Percentiles rank a stretch among this genome's conserved stretches.
Conservation (phyloP, 2,113 vertebrate species). For the Setophaga kirtlandii region DNA sequence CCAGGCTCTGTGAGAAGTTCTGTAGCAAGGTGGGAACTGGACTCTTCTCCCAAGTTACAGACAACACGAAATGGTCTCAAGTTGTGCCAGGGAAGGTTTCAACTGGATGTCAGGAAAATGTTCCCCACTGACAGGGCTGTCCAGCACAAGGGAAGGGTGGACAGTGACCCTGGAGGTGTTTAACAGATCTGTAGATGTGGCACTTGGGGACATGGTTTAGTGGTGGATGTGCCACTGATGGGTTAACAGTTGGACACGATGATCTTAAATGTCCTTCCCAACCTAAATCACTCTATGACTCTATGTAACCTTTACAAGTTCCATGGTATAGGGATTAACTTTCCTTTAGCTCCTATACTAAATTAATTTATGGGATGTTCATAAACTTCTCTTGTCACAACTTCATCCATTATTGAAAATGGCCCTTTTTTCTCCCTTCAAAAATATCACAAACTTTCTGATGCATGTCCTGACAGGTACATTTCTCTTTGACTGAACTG, state of each 20-base stretch:
- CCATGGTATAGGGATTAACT: neutral
- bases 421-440: neutral
- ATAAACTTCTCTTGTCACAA: neutral
- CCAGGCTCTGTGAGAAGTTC: neutral
- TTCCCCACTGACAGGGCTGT: neutral
- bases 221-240: neutral
- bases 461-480: neutral
- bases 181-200: neutral
- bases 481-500: neutral
- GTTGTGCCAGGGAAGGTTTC: neutral
- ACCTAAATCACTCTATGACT: neutral
- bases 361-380: neutral
- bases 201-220: neutral
- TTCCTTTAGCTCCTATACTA: neutral
- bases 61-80: neutral
- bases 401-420: neutral
- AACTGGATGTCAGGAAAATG: neutral
- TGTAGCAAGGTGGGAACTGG: accelerated
- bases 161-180: neutral
- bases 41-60: neutral
- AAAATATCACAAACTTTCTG: neutral
- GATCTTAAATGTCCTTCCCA: neutral
- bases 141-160: neutral
- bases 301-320: neutral
- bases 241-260: neutral